Evolutionary conservation across 2,113 vertebrate species (phyloP).

Genomic region (Ameiurus melas): DNA sequence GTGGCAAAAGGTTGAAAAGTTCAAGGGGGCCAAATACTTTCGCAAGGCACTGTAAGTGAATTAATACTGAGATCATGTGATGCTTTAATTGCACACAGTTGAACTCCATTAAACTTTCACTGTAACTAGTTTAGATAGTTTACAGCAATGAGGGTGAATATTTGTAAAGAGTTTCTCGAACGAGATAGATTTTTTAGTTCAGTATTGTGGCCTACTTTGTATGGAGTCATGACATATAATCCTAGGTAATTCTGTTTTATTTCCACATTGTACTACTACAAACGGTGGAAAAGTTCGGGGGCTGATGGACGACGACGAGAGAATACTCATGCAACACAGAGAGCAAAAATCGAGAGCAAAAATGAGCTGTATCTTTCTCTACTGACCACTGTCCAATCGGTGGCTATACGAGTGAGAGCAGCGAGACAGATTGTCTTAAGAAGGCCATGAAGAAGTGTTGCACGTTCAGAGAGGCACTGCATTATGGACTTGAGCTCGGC

Average conservation of each 20-base stretch:
- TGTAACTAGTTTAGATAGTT: neutral
- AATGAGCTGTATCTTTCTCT: slow-evolving; percentile 10
- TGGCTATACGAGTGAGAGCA: slow-evolving; percentile 55
- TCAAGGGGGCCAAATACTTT: no score
- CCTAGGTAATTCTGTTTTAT: neutral
- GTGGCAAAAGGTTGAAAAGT: no score
- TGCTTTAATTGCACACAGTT: neutral
- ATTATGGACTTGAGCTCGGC: slow-evolving; percentile 61
- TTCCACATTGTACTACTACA: neutral
- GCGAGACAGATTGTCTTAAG: slow-evolving; percentile 53
- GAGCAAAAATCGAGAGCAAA: neutral
- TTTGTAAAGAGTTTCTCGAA: neutral
- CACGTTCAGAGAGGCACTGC: slow-evolving; percentile 48
- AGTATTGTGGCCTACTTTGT: no score
- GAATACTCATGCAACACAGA: neutral
- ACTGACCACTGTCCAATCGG: slow-evolving; percentile 8
- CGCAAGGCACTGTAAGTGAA: no score
- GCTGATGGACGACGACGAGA: no score
- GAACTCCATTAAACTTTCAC: neutral
- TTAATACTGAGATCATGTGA: neutral
- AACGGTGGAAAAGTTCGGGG: neutral
- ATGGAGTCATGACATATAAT: neutral
- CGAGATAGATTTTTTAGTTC: neutral
- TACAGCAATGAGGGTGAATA: neutral
- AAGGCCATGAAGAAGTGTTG: slow-evolving; percentile 45